A percentile compares a stretch with the other conserved stretches of the same genome.
Conservation (phyloP, 2,797 vertebrate species). For the Bryconaethiops microstoma region DNA sequence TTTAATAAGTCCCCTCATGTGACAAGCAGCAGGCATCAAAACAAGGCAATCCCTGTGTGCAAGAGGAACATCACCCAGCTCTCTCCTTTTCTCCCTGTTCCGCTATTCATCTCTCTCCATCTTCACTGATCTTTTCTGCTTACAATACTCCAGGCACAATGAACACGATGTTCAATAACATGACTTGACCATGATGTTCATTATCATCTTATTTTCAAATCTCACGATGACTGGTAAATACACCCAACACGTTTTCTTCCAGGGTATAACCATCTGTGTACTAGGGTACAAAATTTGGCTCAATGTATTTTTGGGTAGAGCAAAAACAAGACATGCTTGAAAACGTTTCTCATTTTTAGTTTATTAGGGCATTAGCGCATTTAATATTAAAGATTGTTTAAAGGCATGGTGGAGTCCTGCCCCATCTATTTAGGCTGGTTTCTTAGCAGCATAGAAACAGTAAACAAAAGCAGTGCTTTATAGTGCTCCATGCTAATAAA, state of each 20-base stretch:
- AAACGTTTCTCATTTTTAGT: neutral
- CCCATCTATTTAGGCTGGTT: neutral
- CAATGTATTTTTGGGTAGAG: neutral
- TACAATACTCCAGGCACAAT: neutral
- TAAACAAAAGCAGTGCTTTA: neutral
- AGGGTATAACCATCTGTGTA: neutral
- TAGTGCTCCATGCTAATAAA: neutral
- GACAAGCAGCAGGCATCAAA: conserved; percentile 35
- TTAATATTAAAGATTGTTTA: neutral
- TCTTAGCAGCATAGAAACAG: neutral
- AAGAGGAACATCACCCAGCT: conserved; percentile 27
- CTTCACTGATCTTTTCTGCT: neutral
- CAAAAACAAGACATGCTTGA: neutral
- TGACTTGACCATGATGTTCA: neutral
- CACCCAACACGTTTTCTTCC: neutral
- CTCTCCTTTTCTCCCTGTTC: conserved; percentile 6
- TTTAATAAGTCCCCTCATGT: conserved; percentile 44
- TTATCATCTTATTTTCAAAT: neutral
- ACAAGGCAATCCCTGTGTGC: conserved; percentile 32
- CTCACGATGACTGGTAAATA: neutral
- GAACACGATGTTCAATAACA: neutral
- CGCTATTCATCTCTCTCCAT: conserved; percentile 5
- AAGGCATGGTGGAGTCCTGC: neutral
- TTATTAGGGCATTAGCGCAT: neutral
- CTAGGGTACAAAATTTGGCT: neutral